Base-by-base conservation (phyloP, 2,888 invertebrate genomes). In the Micropterix aruncella region DNA sequence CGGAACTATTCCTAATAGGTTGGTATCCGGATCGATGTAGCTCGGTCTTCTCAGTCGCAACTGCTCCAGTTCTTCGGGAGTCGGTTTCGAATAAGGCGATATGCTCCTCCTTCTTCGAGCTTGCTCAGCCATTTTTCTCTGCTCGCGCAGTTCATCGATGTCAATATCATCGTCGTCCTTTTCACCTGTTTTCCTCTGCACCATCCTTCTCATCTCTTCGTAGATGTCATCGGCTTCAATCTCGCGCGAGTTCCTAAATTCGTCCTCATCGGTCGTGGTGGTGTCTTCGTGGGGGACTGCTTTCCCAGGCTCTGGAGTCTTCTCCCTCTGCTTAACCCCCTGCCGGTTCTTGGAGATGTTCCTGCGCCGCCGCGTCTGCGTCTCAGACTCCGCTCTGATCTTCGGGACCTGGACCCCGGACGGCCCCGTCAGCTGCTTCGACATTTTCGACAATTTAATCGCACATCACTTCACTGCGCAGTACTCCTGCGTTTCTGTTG, bases 181-280 rank as follows among this genome's bases (percentile, higher is more conserved):
- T 3, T 56, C 59, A 44, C 54, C 58, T 2, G 65, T 60, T 54
- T 65, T 57, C 56, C 65, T 60, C 51, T 63, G 61, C 36, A 71
- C 66, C 50, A 71, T 53, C 16, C 66, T 61, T 57, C 56, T 66
- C 69, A 71, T 70, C 60, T 71, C 70, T 52, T 65, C 60, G 48
- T 71, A 72, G 2, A 65, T 69, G 40, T 60, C 63, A 51, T 71
- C 70, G 16, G 70, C 70, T 60, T 71, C 71, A 12, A 65, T 58
- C 60, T 70, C 71, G 47, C 66, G 57, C 1, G 66, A 65, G 50
- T 59, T 60, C 14, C 62, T 60, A 18, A 52, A 54, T 38, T 70
- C 70, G 53, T 71, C 71, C 48, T 72, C 71, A 40, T 75, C 70
- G 14, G 72, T 69, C 27, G 82, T 80, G 5, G 80, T 78, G 41